These are phyloP conservation scores for Philypnodon macrostomus DNA, from an alignment of 2,797 vertebrate species.

Conservation along the genomic window DNA sequence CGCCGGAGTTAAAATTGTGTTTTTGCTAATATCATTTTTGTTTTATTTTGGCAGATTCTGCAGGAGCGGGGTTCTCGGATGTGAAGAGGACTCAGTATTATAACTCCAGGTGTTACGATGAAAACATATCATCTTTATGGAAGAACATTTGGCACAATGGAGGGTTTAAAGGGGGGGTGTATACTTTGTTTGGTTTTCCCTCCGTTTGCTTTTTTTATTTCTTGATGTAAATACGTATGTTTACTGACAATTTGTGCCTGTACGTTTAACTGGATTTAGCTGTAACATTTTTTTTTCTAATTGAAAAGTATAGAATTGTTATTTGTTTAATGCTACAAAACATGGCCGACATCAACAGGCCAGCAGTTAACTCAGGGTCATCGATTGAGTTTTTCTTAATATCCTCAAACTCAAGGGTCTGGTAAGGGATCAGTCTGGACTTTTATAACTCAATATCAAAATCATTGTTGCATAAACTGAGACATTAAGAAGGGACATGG, in stretches of 20 bases:
- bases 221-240: conserved; percentile 72
- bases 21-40: not conserved
- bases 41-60: conserved; percentile 85
- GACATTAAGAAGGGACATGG: conserved; percentile 63
- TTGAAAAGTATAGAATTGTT: conserved; percentile 53
- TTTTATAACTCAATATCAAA: conserved; percentile 50
- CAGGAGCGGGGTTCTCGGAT: conserved; percentile 97
- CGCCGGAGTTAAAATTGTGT: too few species aligned
- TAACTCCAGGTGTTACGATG: conserved; percentile 72
- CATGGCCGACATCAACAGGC: conserved; percentile 59
- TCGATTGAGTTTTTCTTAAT: conserved; percentile 56
- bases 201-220: conserved; percentile 52
- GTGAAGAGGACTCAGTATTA: conserved; percentile 82
- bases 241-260: conserved; percentile 78
- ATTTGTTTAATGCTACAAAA: conserved; percentile 58
- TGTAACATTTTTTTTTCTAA: conserved; percentile 36
- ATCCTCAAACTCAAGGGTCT: conserved; percentile 58
- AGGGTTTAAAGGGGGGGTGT: conserved; percentile 49
- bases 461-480: conserved; percentile 30
- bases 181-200: conserved; percentile 57
- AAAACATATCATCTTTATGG: conserved; percentile 74
- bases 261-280: conserved; percentile 73
- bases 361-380: conserved; percentile 78
- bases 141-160: conserved; percentile 66
- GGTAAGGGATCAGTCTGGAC: conserved; percentile 56